Base-by-base conservation (phyloP, 2,113 vertebrate species). In the Onychostruthus taczanowskii region DNA sequence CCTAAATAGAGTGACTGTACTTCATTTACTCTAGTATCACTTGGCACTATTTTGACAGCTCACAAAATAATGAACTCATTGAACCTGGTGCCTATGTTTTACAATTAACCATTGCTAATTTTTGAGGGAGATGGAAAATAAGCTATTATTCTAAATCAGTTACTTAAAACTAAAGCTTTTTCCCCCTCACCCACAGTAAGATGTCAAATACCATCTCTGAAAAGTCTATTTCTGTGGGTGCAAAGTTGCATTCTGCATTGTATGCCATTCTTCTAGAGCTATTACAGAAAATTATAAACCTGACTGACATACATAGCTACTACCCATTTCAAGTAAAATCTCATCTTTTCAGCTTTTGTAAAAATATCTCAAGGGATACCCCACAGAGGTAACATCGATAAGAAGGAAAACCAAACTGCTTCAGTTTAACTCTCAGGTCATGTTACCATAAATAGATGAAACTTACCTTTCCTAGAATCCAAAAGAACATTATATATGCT, bases 21-120 rank as follows among this genome's bases (percentile, higher is more conserved):
- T 77, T 86, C 11, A 59, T 44, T 69, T 88, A 70, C 53, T 86
- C 83, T 69, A 79, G 67, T 37, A 92, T 66, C 76, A 58, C 78
- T 80, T 84, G 64, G 49, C 55, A 37, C 49, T 56, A 58, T 39
- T 90, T 77, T 67, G 84, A 68, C 73, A 75, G 55, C 55, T 67
- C 43, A 59, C 47, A 58, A 66, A 77, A 53, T 27, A 86, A 52
- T 6, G 35, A 67, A 35, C 33, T 37, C 68, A 53, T 12, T 81
- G 69, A 93, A 78, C 24, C 20, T 37, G 37, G 7, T 33, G 79
- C 28, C 37, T 26, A 1, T 28, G 55, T 55, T 77, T 87, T 55
- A 67, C 49, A 69, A 31, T 43, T 58, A 86, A 43, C 41, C 49
- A 73, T 2, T 46, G 44, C 49, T 88, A 56, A 79, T 47, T 93